These are phyloP conservation scores for Caligus rogercresseyi DNA, from an alignment of 1,140 invertebrate genomes.

Conservation along the genomic window DNA sequence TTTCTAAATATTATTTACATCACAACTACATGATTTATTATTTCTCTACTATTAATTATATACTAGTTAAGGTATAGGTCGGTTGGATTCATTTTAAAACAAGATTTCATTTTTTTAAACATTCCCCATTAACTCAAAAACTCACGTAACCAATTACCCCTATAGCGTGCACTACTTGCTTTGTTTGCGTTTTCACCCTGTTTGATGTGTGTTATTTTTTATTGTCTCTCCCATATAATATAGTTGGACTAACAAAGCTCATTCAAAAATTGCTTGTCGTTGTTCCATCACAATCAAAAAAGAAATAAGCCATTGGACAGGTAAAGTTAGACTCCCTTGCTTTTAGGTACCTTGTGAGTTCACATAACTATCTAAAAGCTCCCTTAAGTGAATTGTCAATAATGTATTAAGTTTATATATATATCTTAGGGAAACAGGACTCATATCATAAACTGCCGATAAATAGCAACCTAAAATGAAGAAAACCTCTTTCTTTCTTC, in stretches of 20 bases:
- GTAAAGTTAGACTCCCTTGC: not conserved
- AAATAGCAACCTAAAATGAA: too few relatives aligned
- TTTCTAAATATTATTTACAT: too few relatives aligned
- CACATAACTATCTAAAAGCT: not conserved
- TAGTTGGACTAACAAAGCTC: not conserved
- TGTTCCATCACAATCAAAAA: constrained; percentile 1
- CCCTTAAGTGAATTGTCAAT: not conserved
- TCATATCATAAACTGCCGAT: too few relatives aligned
- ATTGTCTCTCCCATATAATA: not conserved
- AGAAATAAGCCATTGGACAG: not conserved
- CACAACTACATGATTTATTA: too few relatives aligned
- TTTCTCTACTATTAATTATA: too few relatives aligned
- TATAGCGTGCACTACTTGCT: not conserved
- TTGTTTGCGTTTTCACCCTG: too few relatives aligned
- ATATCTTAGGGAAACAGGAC: not conserved
- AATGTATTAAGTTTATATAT: not conserved
- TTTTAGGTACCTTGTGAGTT: not conserved
- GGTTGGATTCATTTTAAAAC: not conserved
- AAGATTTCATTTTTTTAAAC: not conserved
- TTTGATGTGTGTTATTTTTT: not conserved
- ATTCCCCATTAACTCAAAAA: not conserved
- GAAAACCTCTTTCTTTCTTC: too few relatives aligned
- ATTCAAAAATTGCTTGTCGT: constrained; percentile 1
- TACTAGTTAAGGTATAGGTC: not conserved
- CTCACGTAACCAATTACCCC: not conserved